A percentile compares a stretch with the other conserved stretches of the same genome.
Conservation (phyloP, 2,888 invertebrate genomes). For the Ormyrus pomaceus region DNA sequence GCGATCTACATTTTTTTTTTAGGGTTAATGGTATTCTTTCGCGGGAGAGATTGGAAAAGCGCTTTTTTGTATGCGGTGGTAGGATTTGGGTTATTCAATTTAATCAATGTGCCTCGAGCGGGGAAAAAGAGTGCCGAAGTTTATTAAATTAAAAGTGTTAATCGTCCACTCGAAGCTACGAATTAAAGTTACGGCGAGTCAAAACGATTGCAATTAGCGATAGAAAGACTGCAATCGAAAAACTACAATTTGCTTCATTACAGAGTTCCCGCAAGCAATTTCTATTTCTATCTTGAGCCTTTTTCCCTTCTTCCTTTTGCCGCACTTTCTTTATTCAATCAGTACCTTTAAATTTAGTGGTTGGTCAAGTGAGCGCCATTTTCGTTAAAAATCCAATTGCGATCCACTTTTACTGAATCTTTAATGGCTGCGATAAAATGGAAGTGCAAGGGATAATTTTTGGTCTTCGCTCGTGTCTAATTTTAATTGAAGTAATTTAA, state of each 20-base stretch:
- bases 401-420: slow-evolving; percentile 1
- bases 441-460: slow-evolving; percentile 14
- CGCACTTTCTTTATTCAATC: not conserved
- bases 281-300: not conserved
- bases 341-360: slow-evolving; percentile 22
- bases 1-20: too few species aligned
- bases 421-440: slow-evolving; percentile 19
- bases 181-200: too few species aligned
- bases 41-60: too few species aligned
- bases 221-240: not conserved
- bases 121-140: too few species aligned
- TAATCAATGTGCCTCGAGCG: too few species aligned
- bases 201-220: too few species aligned
- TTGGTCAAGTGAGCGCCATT: slow-evolving; percentile 21
- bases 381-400: slow-evolving; percentile 49
- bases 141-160: too few species aligned
- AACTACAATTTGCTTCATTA: slow-evolving; percentile 14
- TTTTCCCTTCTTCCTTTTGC: not conserved
- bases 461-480: not conserved
- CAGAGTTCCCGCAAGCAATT: too few species aligned
- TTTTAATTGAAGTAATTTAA: slow-evolving; percentile 19
- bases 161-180: too few species aligned
- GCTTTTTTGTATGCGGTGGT: too few species aligned
- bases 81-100: too few species aligned
- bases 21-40: too few species aligned